Evolutionary conservation across 1,140 invertebrate genomes (phyloP), one percentile per base, ranked within the genome.

Genomic region (Dolichoris vasculosae): DNA sequence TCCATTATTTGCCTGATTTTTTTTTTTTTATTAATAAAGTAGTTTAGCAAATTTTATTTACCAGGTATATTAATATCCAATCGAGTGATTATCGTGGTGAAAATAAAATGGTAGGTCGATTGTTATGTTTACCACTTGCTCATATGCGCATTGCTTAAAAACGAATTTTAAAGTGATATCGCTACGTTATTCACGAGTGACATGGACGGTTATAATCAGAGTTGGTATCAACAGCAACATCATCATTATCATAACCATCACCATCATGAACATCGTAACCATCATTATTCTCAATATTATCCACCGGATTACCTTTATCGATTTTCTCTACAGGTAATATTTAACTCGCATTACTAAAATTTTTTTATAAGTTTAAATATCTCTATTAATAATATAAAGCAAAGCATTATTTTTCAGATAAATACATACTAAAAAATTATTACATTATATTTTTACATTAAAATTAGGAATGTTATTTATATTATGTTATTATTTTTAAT

Each of bases 191-290:
- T 82, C 82, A 83, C 59, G 73, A 88, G 88, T 92, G 91, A 91
- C 89, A 93, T 93, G 93, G 93, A 92, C 88, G 91, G 90, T 86
- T 93, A 92, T 89, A 92, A 93, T 89, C 90, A 92, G 83, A 90
- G 83, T 84, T 93, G 93, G 93, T 93, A 93, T 88, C 89, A 92
- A 86, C 91, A 91, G 87, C 91, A 92, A 79, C 90, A 91, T 17
- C 88, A 91, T 48, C 89, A 91, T 46, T 86, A 90, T 64, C 87
- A 89, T 81, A 86, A 87, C n/a, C 88, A 90, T 35, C 89, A 91
- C 86, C 83, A 90, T 84, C 89, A 92, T 59, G 88, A 89, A 7
- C 87, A 89, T 85, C 87, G 88, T 71, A 63, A 90, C 79, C 89
- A 87, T 87, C 90, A 92, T 88, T 91, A 90, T 81, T 85, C 90